Conservation (phyloP, 2,797 vertebrate species). For the Chiroxiphia lanceolata region DNA sequence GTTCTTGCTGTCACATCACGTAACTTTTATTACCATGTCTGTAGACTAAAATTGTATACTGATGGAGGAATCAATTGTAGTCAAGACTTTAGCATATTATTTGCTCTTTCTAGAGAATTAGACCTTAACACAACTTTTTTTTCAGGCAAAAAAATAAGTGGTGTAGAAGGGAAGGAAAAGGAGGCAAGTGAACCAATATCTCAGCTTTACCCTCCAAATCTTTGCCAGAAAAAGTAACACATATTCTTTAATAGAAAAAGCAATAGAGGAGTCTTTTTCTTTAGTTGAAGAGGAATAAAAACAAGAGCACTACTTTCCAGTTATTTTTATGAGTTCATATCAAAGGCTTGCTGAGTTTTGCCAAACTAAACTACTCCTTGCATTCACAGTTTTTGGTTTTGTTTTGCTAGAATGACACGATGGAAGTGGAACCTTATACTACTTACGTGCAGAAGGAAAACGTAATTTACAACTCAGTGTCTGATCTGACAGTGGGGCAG, state of each 20-base stretch:
- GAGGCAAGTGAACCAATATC: background rate
- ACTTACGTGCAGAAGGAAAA: constrained; percentile 76
- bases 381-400: constrained; percentile 40
- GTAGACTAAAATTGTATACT: background rate
- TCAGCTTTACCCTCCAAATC: background rate
- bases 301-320: background rate
- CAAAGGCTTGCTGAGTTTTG: background rate
- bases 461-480: constrained; percentile 70
- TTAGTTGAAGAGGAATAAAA: background rate
- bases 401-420: constrained; percentile 66
- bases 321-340: background rate
- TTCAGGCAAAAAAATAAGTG: background rate
- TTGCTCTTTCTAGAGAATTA: background rate
- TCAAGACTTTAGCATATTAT: background rate
- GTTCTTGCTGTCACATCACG: fast-evolving
- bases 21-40: background rate
- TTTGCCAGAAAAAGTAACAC: background rate
- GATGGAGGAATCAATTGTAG: background rate
- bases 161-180: background rate
- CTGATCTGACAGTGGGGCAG: constrained; percentile 34
- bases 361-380: background rate
- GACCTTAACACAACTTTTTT: background rate
- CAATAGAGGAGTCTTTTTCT: background rate
- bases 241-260: background rate
- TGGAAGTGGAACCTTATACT: constrained; percentile 75